These are phyloP conservation scores for Schizotus pectinicornis DNA, from an alignment of 2,888 invertebrate genomes.

Conservation along the genomic window DNA sequence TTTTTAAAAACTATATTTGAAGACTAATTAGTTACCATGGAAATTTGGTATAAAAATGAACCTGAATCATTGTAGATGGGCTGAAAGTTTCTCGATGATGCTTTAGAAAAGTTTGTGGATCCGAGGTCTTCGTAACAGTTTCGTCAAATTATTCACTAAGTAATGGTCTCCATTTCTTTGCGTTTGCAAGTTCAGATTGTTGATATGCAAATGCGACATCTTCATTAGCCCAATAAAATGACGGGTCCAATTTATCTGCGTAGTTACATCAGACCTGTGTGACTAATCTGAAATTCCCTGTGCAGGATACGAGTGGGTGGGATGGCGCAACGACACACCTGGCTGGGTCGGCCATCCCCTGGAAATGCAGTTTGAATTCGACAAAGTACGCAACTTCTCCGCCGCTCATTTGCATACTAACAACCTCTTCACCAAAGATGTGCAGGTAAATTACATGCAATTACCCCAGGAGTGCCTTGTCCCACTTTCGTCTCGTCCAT, in stretches of 20 bases:
- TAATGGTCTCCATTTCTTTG: not conserved
- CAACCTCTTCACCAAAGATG: conserved; percentile 78
- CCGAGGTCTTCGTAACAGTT: too few species aligned
- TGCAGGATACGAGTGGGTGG: conserved; percentile 82
- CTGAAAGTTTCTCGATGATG: too few species aligned
- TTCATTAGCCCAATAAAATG: not conserved
- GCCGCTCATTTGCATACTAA: conserved; percentile 76
- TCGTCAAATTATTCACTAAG: too few species aligned
- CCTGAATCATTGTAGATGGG: too few species aligned
- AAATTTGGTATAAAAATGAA: too few species aligned
- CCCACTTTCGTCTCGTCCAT: not conserved
- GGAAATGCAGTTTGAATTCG: conserved; percentile 81
- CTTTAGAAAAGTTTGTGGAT: too few species aligned
- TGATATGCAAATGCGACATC: conserved; percentile 5
- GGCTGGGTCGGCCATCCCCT: conserved; percentile 69
- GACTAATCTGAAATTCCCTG: conserved; percentile 23
- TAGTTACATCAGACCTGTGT: not conserved
- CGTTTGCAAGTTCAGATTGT: not conserved
- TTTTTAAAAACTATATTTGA: too few species aligned
- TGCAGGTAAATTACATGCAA: conserved; percentile 64
- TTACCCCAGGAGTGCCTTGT: conserved; percentile 9
- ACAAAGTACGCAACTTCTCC: conserved; percentile 77
- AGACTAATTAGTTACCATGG: too few species aligned
- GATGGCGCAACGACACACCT: conserved; percentile 76
- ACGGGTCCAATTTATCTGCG: not conserved